A percentile compares a stretch with the other conserved stretches of the same genome.
Evolutionary conservation across 2,797 vertebrate genomes (phyloP).

Genomic region (Arrhamphus sclerolepis): DNA sequence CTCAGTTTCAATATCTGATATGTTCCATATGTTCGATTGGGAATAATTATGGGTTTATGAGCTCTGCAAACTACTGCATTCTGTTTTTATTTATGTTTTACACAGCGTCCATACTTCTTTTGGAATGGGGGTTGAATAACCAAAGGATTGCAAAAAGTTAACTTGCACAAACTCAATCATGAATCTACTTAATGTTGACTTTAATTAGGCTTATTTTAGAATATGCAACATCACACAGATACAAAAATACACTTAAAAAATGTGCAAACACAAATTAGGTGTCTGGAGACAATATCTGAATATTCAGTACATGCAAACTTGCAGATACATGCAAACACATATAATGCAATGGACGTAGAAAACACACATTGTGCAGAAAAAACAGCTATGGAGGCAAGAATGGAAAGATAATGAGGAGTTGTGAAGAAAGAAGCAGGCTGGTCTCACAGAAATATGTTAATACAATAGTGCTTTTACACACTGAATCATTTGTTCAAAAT

Average conservation of each 20-base stretch:
- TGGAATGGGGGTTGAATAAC: no score
- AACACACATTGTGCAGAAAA: slow-evolving; percentile 25
- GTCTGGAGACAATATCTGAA: slow-evolving; percentile 54
- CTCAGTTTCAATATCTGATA: no score
- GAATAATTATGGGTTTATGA: no score
- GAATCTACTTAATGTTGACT: slow-evolving; percentile 32
- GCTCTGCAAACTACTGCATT: no score
- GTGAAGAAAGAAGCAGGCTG: background rate
- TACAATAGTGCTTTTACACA: no score
- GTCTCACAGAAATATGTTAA: background rate
- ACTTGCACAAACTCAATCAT: slow-evolving; percentile 4
- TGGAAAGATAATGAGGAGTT: no score
- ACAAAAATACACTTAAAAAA: slow-evolving; percentile 42
- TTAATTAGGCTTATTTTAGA: slow-evolving; percentile 52
- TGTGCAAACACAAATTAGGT: slow-evolving; percentile 51
- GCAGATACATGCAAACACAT: slow-evolving; percentile 35
- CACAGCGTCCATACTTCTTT: no score
- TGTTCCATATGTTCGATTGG: no score
- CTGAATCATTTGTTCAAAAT: background rate
- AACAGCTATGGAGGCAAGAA: slow-evolving; percentile 19
- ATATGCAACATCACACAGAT: slow-evolving; percentile 51
- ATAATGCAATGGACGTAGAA: slow-evolving; percentile 26
- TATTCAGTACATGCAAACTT: slow-evolving; percentile 42
- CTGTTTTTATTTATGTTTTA: no score
- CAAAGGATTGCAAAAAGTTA: no score